Conservation (phyloP, 2,797 vertebrate genomes). For the Podarcis siculus region DNA sequence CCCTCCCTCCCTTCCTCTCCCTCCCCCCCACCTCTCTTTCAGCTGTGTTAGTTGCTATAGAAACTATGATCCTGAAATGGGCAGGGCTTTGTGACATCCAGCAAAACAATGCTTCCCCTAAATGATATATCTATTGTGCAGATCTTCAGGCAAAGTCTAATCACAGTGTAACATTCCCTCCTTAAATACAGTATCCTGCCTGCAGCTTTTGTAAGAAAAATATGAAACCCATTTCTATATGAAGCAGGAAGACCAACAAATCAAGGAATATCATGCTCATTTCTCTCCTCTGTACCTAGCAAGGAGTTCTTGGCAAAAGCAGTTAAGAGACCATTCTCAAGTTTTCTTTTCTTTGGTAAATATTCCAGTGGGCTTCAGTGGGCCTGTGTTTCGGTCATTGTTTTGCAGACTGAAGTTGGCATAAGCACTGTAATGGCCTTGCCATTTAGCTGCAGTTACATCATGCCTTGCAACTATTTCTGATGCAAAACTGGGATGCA, state of each 20-base stretch:
- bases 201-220: neutral
- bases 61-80: conserved; percentile 58
- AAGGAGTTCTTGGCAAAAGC: neutral
- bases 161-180: conserved; percentile 25
- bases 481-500: no score
- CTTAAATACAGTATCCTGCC: conserved; percentile 29
- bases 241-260: conserved; percentile 21
- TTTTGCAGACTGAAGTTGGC: neutral
- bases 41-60: conserved; percentile 68
- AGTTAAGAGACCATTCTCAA: neutral
- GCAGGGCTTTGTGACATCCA: conserved; percentile 51
- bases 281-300: neutral
- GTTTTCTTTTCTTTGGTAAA: neutral
- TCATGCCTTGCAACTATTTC: no score
- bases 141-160: conserved; percentile 42
- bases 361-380: neutral
- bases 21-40: neutral
- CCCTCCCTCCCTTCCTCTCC: neutral
- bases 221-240: neutral
- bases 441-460: neutral
- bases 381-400: neutral
- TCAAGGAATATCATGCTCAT: neutral
- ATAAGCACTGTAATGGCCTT: neutral
- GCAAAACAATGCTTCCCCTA: conserved; percentile 49
- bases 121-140: neutral